These are phyloP conservation scores for Drosophila quinaria DNA, from an alignment of 2,888 invertebrate species.

Conservation along the genomic window DNA sequence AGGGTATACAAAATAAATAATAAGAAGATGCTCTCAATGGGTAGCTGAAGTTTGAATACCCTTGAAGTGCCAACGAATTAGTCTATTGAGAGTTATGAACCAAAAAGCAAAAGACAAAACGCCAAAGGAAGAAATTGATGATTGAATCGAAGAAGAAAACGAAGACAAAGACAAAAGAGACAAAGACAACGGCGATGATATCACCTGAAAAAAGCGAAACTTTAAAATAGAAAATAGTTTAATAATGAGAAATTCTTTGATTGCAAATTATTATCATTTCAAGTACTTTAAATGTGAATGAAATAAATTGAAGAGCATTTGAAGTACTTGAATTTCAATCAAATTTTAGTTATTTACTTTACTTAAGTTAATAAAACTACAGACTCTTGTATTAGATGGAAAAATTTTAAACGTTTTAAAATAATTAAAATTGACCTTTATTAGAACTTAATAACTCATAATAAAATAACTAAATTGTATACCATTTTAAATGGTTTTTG, in stretches of 20 bases:
- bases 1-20: conserved; percentile 16
- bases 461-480: too few species aligned
- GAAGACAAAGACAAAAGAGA: not conserved
- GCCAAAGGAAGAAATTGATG: conserved; percentile 2
- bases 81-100: conserved; percentile 9
- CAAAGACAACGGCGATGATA: not conserved
- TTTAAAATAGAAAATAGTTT: conserved; percentile 1
- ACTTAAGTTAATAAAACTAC: too few species aligned
- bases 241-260: not conserved
- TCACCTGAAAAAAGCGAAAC: conserved; percentile 2
- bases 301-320: not conserved
- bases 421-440: too few species aligned
- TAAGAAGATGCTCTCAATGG: conserved; percentile 27
- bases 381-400: too few species aligned
- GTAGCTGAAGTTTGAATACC: conserved; percentile 51
- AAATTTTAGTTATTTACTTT: too few species aligned
- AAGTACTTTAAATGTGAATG: not conserved
- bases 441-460: too few species aligned
- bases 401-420: too few species aligned
- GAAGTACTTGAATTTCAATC: not conserved
- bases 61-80: conserved; percentile 36
- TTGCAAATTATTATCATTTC: not conserved
- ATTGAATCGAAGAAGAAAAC: not conserved
- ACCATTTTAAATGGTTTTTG: too few species aligned
- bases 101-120: conserved; percentile 6